Evolutionary conservation across 2,888 invertebrate genomes (phyloP), one percentile per base, ranked within the genome.

Genomic region (Nemoura dubitans): DNA sequence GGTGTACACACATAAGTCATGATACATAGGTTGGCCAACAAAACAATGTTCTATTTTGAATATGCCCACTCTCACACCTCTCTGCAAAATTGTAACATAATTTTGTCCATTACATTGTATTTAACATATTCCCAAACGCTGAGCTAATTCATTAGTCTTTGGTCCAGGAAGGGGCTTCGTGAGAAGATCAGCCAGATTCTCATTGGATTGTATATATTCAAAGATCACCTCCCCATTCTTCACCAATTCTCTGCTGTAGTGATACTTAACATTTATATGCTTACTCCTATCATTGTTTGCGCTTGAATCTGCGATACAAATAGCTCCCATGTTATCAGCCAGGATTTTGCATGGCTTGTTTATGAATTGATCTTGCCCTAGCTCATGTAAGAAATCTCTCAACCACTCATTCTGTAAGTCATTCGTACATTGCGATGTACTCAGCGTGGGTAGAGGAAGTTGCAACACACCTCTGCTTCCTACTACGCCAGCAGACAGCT

Each of bases 341-440:
- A 80, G 26, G 80, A 80, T 80, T 80, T 26, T 80, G 28, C 80
- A 80, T 14, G 80, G 80, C 26, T 80, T 80, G 28, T 80, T 2
- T 80, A 80, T 80, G 2, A 80, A 26, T 26, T 14, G 1, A 2
- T 28, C 27, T 26, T 27, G 25, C 14, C 27, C 80, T 28, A 80
- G 26, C 80, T 80, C 80, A 80, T 80, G 26, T 80, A 80, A 28
- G 26, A 80, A 80, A 80, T 80, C 80, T 80, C 80, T 14, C 27
- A 80, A n/a, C 80, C 25, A n/a, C 80, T 27, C 80, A 80, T 27
- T 80, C 80, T 26, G 80, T 80, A 26, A 26, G 14, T 26, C 25
- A 80, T 80, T 80, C 80, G 27, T 80, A 80, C 80, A 80, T 80
- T 80, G 80, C 80, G 28, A 80, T 28, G 26, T 80, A 80, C 14